These are phyloP conservation scores for Phoebastria nigripes DNA, from an alignment of 2,797 vertebrate genomes.

Conservation along the genomic window DNA sequence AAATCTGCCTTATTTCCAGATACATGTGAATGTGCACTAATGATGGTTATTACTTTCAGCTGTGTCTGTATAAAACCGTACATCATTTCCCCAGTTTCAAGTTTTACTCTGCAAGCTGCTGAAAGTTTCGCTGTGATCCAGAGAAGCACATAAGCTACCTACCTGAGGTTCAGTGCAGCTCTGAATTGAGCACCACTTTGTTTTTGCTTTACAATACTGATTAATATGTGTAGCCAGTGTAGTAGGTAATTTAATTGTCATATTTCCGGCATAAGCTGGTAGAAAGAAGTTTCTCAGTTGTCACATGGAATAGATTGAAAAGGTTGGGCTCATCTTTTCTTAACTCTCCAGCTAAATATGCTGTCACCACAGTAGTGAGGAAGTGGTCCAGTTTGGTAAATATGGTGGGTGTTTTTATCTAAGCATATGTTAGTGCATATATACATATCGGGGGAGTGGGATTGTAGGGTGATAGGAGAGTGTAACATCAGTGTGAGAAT, in stretches of 20 bases:
- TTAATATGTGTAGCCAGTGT: background rate
- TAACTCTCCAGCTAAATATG: background rate
- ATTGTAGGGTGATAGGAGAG: background rate
- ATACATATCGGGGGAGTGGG: fast-evolving
- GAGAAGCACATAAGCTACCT: background rate
- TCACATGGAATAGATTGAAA: background rate
- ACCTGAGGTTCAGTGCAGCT: background rate
- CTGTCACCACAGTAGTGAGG: background rate
- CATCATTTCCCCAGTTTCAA: background rate
- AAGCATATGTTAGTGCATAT: background rate
- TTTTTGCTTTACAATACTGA: background rate
- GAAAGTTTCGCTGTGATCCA: background rate
- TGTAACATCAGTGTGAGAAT: background rate
- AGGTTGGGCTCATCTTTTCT: background rate
- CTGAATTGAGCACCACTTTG: background rate
- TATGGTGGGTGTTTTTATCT: background rate
- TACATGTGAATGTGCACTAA: background rate
- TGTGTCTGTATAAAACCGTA: background rate
- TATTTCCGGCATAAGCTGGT: background rate
- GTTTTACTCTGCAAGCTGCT: background rate
- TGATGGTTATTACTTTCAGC: background rate
- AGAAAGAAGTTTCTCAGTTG: background rate
- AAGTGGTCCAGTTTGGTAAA: background rate
- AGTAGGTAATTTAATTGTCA: background rate
- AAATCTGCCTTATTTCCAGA: background rate